phyloP scores from a whole-genome alignment of 64 coral and sea anemone genomes.

The Actinia equina region DNA sequence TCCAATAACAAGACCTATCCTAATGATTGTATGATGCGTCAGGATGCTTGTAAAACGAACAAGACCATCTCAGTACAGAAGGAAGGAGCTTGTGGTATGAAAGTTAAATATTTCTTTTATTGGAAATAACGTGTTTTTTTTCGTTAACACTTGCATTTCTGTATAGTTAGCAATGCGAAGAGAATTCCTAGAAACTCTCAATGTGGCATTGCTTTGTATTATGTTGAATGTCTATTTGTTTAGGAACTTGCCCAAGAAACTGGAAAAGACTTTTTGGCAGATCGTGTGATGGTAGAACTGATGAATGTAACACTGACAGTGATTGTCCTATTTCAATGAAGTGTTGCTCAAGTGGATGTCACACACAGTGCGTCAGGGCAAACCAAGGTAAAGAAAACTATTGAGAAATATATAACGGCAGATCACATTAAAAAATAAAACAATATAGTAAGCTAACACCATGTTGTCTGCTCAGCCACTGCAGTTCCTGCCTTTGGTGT shows the following conservation, averaged over 20 bases:
- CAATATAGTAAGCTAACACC: too few species aligned
- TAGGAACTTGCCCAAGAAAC: background rate
- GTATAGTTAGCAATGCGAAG: too few species aligned
- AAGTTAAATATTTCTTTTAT: background rate
- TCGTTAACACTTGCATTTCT: too few species aligned
- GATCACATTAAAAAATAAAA: too few species aligned
- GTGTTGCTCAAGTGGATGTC: background rate
- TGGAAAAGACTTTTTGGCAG: background rate
- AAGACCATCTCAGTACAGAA: conserved; percentile 1
- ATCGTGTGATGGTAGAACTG: background rate
- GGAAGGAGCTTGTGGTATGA: conserved; percentile 27
- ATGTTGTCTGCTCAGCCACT: background rate
- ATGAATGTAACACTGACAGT: background rate
- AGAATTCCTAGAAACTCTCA: background rate
- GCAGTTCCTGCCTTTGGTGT: background rate
- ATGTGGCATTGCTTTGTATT: too few species aligned
- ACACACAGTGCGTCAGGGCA: background rate
- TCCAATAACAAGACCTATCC: conserved; percentile 23
- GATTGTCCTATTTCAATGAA: background rate
- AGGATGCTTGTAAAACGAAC: conserved; percentile 20
- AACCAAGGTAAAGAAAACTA: background rate
- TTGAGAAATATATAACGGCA: too few species aligned
- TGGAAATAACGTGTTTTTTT: too few species aligned
- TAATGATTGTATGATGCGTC: conserved; percentile 29
- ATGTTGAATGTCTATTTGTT: background rate